Base-by-base conservation (phyloP, 1,140 invertebrate species). In the Lordiphosa clarofinis region DNA sequence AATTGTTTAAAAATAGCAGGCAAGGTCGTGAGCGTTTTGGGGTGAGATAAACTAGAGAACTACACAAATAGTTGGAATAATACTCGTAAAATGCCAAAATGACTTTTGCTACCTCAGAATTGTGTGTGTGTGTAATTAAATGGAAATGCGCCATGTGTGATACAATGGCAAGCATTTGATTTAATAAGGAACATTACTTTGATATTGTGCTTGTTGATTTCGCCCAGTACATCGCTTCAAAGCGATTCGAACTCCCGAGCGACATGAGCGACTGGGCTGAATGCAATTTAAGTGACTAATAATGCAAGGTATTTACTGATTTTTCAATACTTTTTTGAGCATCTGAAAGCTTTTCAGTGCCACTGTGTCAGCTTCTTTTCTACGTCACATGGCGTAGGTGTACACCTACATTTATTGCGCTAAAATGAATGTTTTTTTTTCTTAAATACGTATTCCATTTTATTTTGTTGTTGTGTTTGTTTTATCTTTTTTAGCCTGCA, bases 11-110 rank as follows among this genome's bases (percentile, higher is more conserved):
- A 64, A 82, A 81, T 81, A 81, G 72, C 39, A 15, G 39, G 46
- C 76, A 81, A 81, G 76, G 76, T 84, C 72, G 63, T 13, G 53
- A 70, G 66, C 31, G 39, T 53, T 74, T 36, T 64, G 24, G 24
- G 24, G 43, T 46, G 44, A 50, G 42, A 49, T 19, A 31, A 59
- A 52, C 50, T 62, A 67, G 19, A 74, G 50, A 38, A 67, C n/a
- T n/a, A n/a, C 33, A 38, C 47, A 59, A 52, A 53, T 42, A 31
- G 21, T 44, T 28, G 24, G 28, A 31, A 54, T 54, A 33, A 28
- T 24, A 46, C n/a, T n/a, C 13, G 13, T 60, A 31, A 57, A 63
- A 67, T 67, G 64, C 36, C 57, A 28, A 28, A 28, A 28, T 28
- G 6, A 6, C 1, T 48, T 56, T 52, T 49, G 59, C 54, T 53